A percentile compares a stretch with the other conserved stretches of the same genome.
phyloP scores from a whole-genome alignment of 2,797 vertebrate genomes.

The Hirundo rustica region DNA sequence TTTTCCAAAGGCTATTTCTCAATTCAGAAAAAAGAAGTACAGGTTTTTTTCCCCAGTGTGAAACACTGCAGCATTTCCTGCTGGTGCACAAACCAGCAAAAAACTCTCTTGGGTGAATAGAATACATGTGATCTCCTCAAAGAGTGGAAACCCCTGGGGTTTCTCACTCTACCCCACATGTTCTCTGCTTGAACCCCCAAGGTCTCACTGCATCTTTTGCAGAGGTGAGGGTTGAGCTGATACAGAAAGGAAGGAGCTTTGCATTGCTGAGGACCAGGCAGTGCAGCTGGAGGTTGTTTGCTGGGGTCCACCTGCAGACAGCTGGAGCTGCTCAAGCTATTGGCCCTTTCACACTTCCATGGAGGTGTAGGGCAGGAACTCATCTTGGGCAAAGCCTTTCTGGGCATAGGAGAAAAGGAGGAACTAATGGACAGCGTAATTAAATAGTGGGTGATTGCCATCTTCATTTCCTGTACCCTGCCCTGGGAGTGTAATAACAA shows the following conservation, averaged over 20 bases:
- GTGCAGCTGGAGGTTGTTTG: neutral
- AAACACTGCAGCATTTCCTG: neutral
- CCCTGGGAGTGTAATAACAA: conserved; percentile 1
- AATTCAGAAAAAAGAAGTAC: neutral
- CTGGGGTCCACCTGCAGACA: neutral
- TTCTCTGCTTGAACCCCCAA: neutral
- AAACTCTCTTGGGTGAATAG: neutral
- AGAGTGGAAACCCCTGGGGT: neutral
- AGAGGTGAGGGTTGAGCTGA: neutral
- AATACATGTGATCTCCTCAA: neutral
- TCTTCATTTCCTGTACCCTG: conserved; percentile 25
- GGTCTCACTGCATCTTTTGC: neutral
- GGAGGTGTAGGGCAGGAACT: neutral
- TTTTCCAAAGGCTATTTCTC: neutral
- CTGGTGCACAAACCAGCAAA: neutral
- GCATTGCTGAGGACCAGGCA: neutral
- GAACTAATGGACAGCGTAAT: neutral
- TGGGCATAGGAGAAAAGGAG: neutral
- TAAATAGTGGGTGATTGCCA: neutral
- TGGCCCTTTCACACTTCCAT: neutral
- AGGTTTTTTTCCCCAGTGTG: neutral
- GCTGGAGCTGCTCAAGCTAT: neutral
- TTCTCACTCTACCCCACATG: accelerated
- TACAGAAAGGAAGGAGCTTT: neutral
- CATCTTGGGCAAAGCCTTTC: neutral